A percentile compares a stretch with the other conserved stretches of the same genome.
phyloP scores from a whole-genome alignment of 2,113 vertebrate species.

The Suncus etruscus region DNA sequence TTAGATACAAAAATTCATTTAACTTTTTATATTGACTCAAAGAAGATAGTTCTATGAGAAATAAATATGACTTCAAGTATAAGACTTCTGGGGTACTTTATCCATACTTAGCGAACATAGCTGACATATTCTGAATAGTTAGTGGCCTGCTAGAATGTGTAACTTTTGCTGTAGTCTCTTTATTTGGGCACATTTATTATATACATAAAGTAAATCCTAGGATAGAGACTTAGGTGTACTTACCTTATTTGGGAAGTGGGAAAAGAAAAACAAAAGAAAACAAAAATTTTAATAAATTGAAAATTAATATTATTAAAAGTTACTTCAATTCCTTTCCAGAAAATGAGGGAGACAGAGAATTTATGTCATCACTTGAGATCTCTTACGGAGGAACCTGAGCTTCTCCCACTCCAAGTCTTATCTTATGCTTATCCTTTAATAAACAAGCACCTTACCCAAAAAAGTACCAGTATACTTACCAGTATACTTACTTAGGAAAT shows the following conservation, averaged over 20 bases:
- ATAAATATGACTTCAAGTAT: neutral
- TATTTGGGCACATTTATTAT: neutral
- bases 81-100: neutral
- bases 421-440: neutral
- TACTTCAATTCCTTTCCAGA: neutral
- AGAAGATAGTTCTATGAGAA: neutral
- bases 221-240: neutral
- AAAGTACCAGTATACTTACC: neutral
- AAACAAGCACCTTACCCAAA: neutral
- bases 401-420: neutral
- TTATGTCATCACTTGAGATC: neutral
- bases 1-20: neutral
- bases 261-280: neutral
- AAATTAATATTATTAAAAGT: neutral
- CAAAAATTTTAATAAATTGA: neutral
- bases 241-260: neutral
- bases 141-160: neutral
- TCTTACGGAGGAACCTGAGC: too few species aligned
- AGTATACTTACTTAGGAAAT: too few species aligned
- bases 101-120: neutral
- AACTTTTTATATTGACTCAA: conserved; percentile 19
- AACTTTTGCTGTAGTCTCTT: neutral
- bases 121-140: neutral
- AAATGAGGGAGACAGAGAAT: neutral
- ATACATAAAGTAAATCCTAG: neutral